Percentiles rank a stretch among this genome's conserved stretches.
Conservation (phyloP, 1,140 invertebrate genomes). For the Megathymus violae region DNA sequence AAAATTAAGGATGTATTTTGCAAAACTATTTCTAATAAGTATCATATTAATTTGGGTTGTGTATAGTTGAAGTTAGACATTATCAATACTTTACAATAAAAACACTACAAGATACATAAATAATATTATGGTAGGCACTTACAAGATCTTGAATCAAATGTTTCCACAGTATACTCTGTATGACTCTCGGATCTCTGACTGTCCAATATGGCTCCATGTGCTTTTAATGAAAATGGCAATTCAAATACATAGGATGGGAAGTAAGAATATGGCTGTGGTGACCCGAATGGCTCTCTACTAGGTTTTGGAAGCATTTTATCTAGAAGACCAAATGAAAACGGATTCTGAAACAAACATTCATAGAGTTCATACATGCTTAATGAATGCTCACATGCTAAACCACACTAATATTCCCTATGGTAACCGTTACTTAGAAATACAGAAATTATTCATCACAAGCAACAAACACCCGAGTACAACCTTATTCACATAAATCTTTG, state of each 20-base stretch:
- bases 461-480: too few species aligned
- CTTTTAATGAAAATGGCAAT: constrained; percentile 68
- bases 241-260: constrained; percentile 78
- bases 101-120: too few species aligned
- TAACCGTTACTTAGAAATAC: too few species aligned
- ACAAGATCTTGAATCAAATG: constrained; percentile 75
- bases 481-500: too few species aligned
- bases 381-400: background rate
- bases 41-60: too few species aligned
- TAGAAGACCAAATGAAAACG: constrained; percentile 76
- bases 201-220: constrained; percentile 40
- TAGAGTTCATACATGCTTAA: constrained; percentile 7
- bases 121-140: too few species aligned
- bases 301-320: constrained; percentile 76
- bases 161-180: constrained; percentile 69
- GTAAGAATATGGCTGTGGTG: constrained; percentile 76
- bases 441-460: too few species aligned
- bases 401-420: too few species aligned
- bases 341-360: constrained; percentile 62
- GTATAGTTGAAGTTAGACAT: too few species aligned
- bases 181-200: constrained; percentile 51
- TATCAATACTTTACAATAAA: too few species aligned
- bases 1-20: too few species aligned
- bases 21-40: too few species aligned
- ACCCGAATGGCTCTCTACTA: constrained; percentile 59